Conservation (phyloP, 2,888 invertebrate species). For the Calameuta filiformis region DNA sequence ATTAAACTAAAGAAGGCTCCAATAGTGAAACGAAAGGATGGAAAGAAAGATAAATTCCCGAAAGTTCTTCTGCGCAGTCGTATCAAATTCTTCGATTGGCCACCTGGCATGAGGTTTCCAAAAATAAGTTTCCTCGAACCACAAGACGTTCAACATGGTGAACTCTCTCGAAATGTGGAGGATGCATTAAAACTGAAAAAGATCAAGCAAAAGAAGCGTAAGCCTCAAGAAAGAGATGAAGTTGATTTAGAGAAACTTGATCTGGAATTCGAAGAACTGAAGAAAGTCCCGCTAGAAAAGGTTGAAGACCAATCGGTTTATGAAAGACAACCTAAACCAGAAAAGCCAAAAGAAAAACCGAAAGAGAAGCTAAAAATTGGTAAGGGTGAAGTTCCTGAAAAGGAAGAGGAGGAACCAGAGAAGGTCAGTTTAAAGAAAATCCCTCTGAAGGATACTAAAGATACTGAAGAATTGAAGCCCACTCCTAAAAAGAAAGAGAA, state of each 20-base stretch:
- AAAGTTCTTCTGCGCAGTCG: constrained; percentile 66
- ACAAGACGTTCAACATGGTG: constrained; percentile 62
- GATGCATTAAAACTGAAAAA: constrained; percentile 65
- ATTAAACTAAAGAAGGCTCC: constrained; percentile 39
- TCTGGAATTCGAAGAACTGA: constrained; percentile 59
- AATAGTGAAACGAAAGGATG: constrained; percentile 56
- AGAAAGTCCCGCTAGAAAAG: constrained; percentile 59
- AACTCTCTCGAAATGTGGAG: constrained; percentile 66
- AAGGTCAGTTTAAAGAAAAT: constrained; percentile 68
- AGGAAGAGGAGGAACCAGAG: constrained; percentile 59
- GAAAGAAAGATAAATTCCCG: constrained; percentile 56
- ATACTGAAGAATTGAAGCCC: constrained; percentile 53
- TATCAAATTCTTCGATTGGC: constrained; percentile 64
- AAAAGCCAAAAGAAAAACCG: constrained; percentile 38
- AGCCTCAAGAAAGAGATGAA: constrained; percentile 33
- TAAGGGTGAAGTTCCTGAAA: constrained; percentile 67
- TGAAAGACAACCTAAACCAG: constrained; percentile 48
- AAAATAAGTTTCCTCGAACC: constrained; percentile 56
- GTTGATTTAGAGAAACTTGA: constrained; percentile 39
- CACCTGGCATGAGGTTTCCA: constrained; percentile 55
- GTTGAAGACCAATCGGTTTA: constrained; percentile 58
- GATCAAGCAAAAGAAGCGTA: constrained; percentile 53
- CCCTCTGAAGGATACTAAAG: constrained; percentile 62
- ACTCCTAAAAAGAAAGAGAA: constrained; percentile 44
- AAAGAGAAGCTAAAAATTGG: constrained; percentile 60